Percentiles rank a stretch among this genome's conserved stretches.
Evolutionary conservation across 2,113 vertebrate species (phyloP).

Genomic region (Oriolus oriolus): DNA sequence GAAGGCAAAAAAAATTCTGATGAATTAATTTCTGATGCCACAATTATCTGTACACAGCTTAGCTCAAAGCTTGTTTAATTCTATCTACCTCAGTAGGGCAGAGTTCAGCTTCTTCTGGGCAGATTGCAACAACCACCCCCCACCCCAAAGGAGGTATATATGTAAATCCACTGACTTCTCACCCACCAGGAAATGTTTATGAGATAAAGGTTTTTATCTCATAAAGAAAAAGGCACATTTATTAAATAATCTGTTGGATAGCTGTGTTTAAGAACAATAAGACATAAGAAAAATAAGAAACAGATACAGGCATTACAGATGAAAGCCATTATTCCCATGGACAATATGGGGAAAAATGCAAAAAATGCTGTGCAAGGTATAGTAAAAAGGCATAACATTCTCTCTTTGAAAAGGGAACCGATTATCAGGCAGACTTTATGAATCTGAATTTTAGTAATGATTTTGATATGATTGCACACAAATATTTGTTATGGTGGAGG

Average conservation of each 20-base stretch:
- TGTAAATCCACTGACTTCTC: background rate
- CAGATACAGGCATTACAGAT: background rate
- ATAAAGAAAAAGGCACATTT: background rate
- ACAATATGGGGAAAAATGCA: background rate
- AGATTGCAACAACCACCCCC: background rate
- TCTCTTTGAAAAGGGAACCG: background rate
- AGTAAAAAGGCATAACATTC: background rate
- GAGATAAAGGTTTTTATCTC: background rate
- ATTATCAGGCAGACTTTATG: background rate
- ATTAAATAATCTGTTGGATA: background rate
- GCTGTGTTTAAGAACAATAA: background rate
- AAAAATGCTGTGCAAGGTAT: background rate
- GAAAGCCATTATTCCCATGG: background rate
- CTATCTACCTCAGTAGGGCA: background rate
- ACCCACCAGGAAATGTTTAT: background rate
- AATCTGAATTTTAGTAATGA: background rate
- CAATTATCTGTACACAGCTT: background rate
- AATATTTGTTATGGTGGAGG: background rate
- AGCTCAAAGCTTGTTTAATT: background rate
- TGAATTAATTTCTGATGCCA: background rate
- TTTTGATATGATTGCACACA: background rate
- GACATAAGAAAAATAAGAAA: background rate
- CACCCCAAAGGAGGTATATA: fast-evolving
- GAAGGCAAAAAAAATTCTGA: background rate
- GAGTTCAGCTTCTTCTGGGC: background rate